Evolutionary conservation across 2,888 invertebrate species (phyloP).

Genomic region (Pseudoips prasinana): DNA sequence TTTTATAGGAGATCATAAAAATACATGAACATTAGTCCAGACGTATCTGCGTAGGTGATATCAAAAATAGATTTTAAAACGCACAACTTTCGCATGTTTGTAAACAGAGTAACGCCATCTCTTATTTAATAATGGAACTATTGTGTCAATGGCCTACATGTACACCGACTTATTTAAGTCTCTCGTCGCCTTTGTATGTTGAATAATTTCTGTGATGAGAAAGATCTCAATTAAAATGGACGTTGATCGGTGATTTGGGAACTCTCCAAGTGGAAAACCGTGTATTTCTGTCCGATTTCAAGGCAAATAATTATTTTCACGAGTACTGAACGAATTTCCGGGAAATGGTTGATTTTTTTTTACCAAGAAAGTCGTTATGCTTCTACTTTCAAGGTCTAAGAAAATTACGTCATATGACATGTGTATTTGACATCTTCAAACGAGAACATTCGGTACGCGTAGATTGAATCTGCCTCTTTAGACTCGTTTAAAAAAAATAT

Average conservation of each 20-base stretch:
- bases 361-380: too few species aligned
- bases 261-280: constrained; percentile 26
- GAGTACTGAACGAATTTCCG: too few species aligned
- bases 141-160: constrained; percentile 31
- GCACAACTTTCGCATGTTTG: constrained; percentile 23
- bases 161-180: constrained; percentile 17
- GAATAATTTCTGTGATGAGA: neutral
- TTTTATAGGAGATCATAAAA: too few species aligned
- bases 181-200: neutral
- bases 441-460: too few species aligned
- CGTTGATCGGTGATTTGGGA: constrained; percentile 13
- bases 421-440: too few species aligned
- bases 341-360: too few species aligned
- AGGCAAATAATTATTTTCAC: constrained; percentile 24
- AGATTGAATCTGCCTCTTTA: too few species aligned
- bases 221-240: constrained; percentile 10
- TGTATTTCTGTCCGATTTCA: constrained; percentile 16
- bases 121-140: constrained; percentile 10
- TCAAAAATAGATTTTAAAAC: constrained; percentile 16
- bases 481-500: too few species aligned
- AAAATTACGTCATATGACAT: too few species aligned
- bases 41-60: constrained; percentile 4
- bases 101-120: constrained; percentile 41
- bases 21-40: too few species aligned
- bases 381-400: too few species aligned